Conservation (phyloP, 2,888 invertebrate genomes). For the Acanthopleura granulata region DNA sequence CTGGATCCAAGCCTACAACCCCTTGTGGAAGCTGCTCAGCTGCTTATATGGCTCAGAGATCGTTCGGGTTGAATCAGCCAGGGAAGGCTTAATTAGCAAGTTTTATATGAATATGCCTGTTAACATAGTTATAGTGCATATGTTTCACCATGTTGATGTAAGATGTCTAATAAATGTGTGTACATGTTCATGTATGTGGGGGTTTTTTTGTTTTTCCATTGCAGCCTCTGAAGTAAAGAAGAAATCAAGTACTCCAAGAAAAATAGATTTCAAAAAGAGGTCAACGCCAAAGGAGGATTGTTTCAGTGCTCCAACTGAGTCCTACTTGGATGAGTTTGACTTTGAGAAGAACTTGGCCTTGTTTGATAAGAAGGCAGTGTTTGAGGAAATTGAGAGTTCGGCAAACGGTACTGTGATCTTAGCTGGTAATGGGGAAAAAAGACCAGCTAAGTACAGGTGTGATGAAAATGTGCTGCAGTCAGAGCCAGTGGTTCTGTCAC, state of each 20-base stretch:
- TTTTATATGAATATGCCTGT: too few relatives aligned
- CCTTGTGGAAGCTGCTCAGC: too few relatives aligned
- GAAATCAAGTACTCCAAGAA: slow-evolving; percentile 69
- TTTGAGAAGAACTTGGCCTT: slow-evolving; percentile 94
- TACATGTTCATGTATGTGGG: background rate
- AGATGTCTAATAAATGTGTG: background rate
- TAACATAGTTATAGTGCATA: too few relatives aligned
- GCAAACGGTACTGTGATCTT: slow-evolving; percentile 44
- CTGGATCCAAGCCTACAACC: too few relatives aligned
- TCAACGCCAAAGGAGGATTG: slow-evolving; percentile 74
- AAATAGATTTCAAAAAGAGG: slow-evolving; percentile 75
- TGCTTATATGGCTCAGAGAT: too few relatives aligned
- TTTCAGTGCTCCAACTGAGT: slow-evolving; percentile 81
- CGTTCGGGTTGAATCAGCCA: too few relatives aligned
- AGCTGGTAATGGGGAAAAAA: slow-evolving; percentile 37
- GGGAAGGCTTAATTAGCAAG: too few relatives aligned
- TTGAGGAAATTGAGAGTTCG: slow-evolving; percentile 78
- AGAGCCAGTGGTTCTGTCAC: slow-evolving; percentile 77
- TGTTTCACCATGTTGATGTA: background rate
- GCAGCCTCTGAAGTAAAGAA: slow-evolving; percentile 34
- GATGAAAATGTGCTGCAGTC: slow-evolving; percentile 87
- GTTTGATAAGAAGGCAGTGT: slow-evolving; percentile 87
- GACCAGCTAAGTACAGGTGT: slow-evolving; percentile 78
- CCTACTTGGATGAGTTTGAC: slow-evolving; percentile 85
- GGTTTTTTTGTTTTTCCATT: slow-evolving; percentile 13